Evolutionary conservation across 2,113 vertebrate genomes (phyloP), one percentile per base, ranked within the genome.

Genomic region (Benitochromis conjunctus): DNA sequence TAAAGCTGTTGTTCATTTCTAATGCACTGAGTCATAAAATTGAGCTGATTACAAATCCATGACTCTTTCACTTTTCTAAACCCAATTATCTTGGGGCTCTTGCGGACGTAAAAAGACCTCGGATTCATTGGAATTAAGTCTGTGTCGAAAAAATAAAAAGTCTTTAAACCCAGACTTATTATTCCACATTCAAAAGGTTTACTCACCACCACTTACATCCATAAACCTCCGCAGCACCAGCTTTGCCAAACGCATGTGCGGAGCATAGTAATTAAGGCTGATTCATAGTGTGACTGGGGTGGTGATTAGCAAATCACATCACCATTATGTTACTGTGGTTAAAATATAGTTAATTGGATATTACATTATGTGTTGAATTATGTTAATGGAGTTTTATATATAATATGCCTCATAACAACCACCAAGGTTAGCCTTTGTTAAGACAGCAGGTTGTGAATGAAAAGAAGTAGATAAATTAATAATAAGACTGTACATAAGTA

Each of bases 291-390:
- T 62, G 78, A 87, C 84, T 88, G 82, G 74, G 51, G 82, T 83
- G 88, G 85, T 85, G 88, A 94, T 93, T 90, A 92, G 88, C 24
- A 21, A 90, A 91, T 88, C 89, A 85, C 80, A 86, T 86, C 79
- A 38, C 76, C 46, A 85, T 88, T 88, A 79, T 92, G 84, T 89
- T 87, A 57, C 85, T 86, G 77, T 82, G 57, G 74, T 71, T 91
- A 78, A 85, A 92, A 80, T 86, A 83, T 56, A 66, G 57, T 62
- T 89, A 89, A 92, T 92, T 62, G 92, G 84, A 64, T 83, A 86
- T 85, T 89, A 84, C 80, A 85, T 88, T 86, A 84, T 90, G 83
- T 85, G 81, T 66, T 85, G 74, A 86, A 90, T 92, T 84, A 87
- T 83, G 86, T 76, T 80, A 89, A 91, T 80, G 29, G 34, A 18